phyloP scores from a whole-genome alignment of 2,113 vertebrate genomes.

The Pseudopipra pipra region DNA sequence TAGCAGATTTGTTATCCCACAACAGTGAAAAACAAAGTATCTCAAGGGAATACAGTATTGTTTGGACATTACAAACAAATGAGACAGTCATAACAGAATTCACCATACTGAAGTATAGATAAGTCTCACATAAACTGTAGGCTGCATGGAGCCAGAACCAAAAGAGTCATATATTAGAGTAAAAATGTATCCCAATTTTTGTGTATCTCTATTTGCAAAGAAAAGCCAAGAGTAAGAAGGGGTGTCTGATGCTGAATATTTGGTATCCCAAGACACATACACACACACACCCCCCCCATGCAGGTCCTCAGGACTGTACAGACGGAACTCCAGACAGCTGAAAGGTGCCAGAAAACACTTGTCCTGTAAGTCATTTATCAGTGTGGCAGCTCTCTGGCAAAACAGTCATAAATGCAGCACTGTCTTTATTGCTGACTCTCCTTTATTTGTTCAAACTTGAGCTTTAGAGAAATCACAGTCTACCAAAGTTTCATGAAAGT shows the following conservation, averaged over 20 bases:
- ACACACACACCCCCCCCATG: accelerated
- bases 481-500: neutral
- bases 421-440: neutral
- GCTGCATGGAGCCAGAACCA: neutral
- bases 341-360: neutral
- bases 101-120: neutral
- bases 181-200: neutral
- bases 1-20: conserved; percentile 41
- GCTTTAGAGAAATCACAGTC: neutral
- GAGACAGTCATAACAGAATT: conserved; percentile 57
- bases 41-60: conserved; percentile 63
- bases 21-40: conserved; percentile 56
- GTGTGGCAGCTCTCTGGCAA: neutral
- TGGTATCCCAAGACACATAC: neutral
- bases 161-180: neutral
- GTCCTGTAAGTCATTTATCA: neutral
- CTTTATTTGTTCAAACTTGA: neutral
- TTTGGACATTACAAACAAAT: conserved; percentile 65
- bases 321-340: neutral
- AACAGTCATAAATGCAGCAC: neutral
- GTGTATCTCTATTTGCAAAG: neutral
- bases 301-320: neutral
- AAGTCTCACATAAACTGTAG: neutral
- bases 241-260: neutral
- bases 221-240: neutral